Base-by-base conservation (phyloP, 2,113 vertebrate species). In the Gymnobelideus leadbeateri region DNA sequence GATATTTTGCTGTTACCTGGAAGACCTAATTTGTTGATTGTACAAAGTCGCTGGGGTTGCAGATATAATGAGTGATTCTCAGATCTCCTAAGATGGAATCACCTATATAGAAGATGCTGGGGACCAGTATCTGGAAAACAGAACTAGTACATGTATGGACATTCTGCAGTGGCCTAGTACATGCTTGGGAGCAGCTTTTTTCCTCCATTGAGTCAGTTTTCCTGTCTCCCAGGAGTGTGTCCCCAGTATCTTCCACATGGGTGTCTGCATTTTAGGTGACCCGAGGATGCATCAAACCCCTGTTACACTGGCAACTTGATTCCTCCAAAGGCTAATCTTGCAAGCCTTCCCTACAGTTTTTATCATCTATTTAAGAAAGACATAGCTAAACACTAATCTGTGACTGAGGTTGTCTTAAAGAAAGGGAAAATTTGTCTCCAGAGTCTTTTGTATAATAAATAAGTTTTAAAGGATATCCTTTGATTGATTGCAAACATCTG, bases 1-100 rank as follows among this genome's bases (percentile, higher is more conserved):
- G 99, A 97, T 97, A 31, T 99, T 99, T 96, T 99, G 99, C 97
- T 98, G 98, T 97, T 99, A 99, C 96, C 98, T 99, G 94, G 98
- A 99, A 95, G 98, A 99, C 97, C 99, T 99, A 26, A 99, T 99
- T 93, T 90, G 37, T 24, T 99, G 99, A 99, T 98, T 99, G 51
- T 98, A 99, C 94, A 61, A 50, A 0, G 92, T 99, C 0, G 98
- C 97, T 0, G 98, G 99, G 6, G 94, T 98, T 96, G 31, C 61
- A 77, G 12, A 77, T 77, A 77, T 77, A 77, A n/a, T 68, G 37
- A 77, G 31, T n/a, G 14, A 7, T n/a, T n/a, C 37, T 77, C 61
- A 77, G 61, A n/a, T 77, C 31, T 77, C 14, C 61, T 37, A n/a
- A 19, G 14, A 77, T 77, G 31, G 61, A 77, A 3, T n/a, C 37